Percentiles rank a stretch among this genome's conserved stretches.
These are phyloP conservation scores for Pinna nobilis DNA, from an alignment of 1,140 invertebrate species.

Conservation along the genomic window DNA sequence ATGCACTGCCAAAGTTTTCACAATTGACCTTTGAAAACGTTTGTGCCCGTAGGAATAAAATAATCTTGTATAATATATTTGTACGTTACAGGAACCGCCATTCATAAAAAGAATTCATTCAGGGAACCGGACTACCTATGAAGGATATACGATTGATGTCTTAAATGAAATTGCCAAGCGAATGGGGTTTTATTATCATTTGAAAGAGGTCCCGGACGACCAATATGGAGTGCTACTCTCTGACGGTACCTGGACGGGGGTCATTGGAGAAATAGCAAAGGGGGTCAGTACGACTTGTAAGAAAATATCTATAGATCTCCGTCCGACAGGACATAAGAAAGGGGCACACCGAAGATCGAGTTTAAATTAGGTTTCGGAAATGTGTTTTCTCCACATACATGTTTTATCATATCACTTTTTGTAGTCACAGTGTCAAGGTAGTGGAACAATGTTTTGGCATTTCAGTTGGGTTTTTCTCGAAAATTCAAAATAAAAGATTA, in stretches of 20 bases:
- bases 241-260: slow-evolving; percentile 54
- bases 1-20: not conserved
- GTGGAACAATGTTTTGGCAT: too few species aligned
- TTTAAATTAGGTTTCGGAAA: too few species aligned
- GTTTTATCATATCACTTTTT: too few species aligned
- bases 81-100: slow-evolving; percentile 49
- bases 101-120: slow-evolving; percentile 36
- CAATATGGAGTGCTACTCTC: slow-evolving; percentile 38
- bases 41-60: not conserved
- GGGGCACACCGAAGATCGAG: too few species aligned
- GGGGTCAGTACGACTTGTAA: too few species aligned
- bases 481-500: too few species aligned
- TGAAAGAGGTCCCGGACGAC: slow-evolving; percentile 33
- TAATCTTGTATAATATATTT: slow-evolving; percentile 5
- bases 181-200: slow-evolving; percentile 39
- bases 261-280: slow-evolving; percentile 51
- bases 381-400: too few species aligned
- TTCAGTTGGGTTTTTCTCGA: too few species aligned
- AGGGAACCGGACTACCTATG: slow-evolving; percentile 33
- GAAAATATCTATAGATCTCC: too few species aligned
- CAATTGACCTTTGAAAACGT: not conserved
- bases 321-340: too few species aligned
- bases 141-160: slow-evolving; percentile 55
- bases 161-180: slow-evolving; percentile 40
- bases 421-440: too few species aligned